These are phyloP conservation scores for Drosophila niveifrons DNA, from an alignment of 2,888 invertebrate species.

Conservation along the genomic window DNA sequence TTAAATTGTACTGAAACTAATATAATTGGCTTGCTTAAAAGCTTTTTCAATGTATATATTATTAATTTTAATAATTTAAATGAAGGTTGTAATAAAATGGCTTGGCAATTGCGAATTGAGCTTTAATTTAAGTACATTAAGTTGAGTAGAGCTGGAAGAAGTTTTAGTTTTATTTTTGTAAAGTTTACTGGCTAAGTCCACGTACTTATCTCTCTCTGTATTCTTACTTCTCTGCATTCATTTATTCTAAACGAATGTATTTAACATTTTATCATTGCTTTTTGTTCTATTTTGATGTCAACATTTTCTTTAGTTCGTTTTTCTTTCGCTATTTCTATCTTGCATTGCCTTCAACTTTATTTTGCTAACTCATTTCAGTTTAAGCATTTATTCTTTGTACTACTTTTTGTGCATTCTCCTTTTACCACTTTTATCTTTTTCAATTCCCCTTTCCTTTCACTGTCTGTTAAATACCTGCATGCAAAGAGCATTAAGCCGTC, in stretches of 20 bases:
- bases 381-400: neutral
- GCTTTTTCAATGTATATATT: too few relatives aligned
- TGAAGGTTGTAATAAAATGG: too few relatives aligned
- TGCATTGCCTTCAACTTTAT: too few relatives aligned
- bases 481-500: slow-evolving; percentile 21
- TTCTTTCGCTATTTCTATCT: neutral
- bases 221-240: neutral
- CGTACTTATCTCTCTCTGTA: neutral
- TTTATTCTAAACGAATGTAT: neutral
- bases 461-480: neutral
- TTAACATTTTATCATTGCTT: neutral
- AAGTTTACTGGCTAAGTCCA: neutral
- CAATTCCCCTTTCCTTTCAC: neutral
- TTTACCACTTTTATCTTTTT: neutral
- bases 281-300: neutral
- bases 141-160: too few relatives aligned
- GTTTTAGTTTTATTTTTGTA: too few relatives aligned
- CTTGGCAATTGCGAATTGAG: too few relatives aligned
- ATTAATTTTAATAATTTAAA: too few relatives aligned
- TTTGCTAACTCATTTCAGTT: neutral
- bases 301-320: neutral
- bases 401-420: neutral
- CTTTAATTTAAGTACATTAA: neutral
- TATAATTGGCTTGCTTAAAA: too few relatives aligned
- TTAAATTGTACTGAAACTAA: too few relatives aligned